phyloP scores from a whole-genome alignment of 2,113 vertebrate genomes.

The Dipodomys merriami region DNA sequence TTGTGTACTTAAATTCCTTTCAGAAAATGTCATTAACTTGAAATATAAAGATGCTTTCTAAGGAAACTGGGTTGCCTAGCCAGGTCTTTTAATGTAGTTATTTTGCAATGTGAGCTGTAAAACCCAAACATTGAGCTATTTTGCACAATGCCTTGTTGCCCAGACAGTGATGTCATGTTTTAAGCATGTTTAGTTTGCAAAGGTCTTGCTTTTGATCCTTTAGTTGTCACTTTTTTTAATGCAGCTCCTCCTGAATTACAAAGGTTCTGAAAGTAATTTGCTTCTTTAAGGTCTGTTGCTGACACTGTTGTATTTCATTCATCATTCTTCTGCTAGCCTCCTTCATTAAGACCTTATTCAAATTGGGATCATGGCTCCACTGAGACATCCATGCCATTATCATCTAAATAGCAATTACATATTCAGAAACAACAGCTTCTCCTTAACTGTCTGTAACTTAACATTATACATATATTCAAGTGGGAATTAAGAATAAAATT shows the following conservation, averaged over 20 bases:
- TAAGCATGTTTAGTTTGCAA: slow-evolving; percentile 79
- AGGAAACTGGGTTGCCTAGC: slow-evolving; percentile 68
- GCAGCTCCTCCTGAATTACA: slow-evolving; percentile 80
- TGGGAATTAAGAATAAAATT: slow-evolving; percentile 75
- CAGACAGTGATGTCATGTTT: slow-evolving; percentile 80
- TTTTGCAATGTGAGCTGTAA: slow-evolving; percentile 76
- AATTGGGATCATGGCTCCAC: slow-evolving; percentile 81
- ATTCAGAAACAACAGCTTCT: slow-evolving; percentile 81
- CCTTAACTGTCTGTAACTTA: slow-evolving; percentile 78
- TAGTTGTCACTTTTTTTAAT: slow-evolving; percentile 80
- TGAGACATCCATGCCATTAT: slow-evolving; percentile 73
- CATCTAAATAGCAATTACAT: slow-evolving; percentile 81
- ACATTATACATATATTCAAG: slow-evolving; percentile 77
- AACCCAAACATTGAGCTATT: slow-evolving; percentile 76
- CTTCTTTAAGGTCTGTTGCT: slow-evolving; percentile 82
- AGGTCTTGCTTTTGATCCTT: slow-evolving; percentile 81
- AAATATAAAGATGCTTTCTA: slow-evolving; percentile 80
- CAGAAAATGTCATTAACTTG: slow-evolving; percentile 76
- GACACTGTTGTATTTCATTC: slow-evolving; percentile 82
- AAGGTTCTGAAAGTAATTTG: slow-evolving; percentile 82
- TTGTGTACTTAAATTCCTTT: slow-evolving; percentile 73
- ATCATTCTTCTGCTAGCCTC: slow-evolving; percentile 80
- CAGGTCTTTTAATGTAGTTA: slow-evolving; percentile 78
- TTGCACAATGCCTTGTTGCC: slow-evolving; percentile 73
- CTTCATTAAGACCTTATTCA: slow-evolving; percentile 85